Base-by-base conservation (phyloP, 92 coral and sea anemone genomes). In the Pocillopora grandis region DNA sequence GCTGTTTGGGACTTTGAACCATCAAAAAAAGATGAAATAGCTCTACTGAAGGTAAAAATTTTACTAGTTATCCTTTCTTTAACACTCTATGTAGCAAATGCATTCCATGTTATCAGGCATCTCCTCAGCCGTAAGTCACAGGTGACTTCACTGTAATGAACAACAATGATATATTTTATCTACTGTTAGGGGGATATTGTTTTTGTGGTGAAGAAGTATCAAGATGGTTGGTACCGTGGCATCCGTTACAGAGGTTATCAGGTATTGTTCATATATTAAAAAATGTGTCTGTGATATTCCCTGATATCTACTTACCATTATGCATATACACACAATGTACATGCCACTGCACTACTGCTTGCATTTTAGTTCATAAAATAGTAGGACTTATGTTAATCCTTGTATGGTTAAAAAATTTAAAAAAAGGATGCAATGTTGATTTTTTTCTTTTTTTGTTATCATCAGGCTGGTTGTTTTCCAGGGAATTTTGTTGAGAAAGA, bases 221-320 rank as follows among this genome's bases (percentile, higher is more conserved):
- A 88, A 68, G 99, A 97, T 89, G 99, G 99, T 10, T 97, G 99
- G 99, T 92, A 77, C 61, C 84, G 96, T 73, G 99, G 99, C 17
- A 91, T 97, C 42, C 88, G 99, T 76, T 91, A 88, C 75, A 91
- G 98, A 82, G 99, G 94, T 33, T 94, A 91, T 78, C 88, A 94
- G 95, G 99, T 96, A 91, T 17, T 18, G 5, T 31, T 27, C 58
- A 42, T 13, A 27, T 27, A 27, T 27, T 27, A 27, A 27, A 27
- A 10, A 17, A 27, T 7, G 8, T 42, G 27, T 5, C 10, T 33
- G 3, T 1, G 76, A 37, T 12, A 35, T 12, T 70, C 57, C 12
- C 36, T 14, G 2, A 70, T 33, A 66, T 16, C 62, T 66, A 10
- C 21, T 19, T 66, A 1, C 71, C 5, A 2, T 66, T 66, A 31